Evolutionary conservation across 1,140 invertebrate species (phyloP), one percentile per base, ranked within the genome.

Genomic region (Lutraria rhynchaena): DNA sequence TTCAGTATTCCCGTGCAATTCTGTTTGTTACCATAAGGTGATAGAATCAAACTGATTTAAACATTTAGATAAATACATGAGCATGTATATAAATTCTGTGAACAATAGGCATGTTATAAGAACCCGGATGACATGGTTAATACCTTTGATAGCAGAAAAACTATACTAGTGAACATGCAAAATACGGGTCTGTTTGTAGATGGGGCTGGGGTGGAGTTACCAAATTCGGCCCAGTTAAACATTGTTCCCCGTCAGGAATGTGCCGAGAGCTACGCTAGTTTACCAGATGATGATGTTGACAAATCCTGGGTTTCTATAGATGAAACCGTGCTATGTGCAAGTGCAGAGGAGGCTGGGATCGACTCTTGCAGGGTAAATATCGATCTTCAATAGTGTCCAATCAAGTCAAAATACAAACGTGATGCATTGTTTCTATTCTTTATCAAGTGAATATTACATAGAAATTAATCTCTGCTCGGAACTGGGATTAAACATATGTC

Each of bases 321-420:
- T 37, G 81, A 87, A n/a, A 82, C 84, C 4, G 86, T 88, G 1
- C n/a, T 88, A 7, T 88, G 87, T 83, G 85, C 85, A 0, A 73
- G 84, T 22, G 71, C 84, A 3, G 80, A 78, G 22, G 65, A 69
- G 13, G 82, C 70, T 7, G 85, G 85, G 7, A 75, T 75, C 22
- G 87, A 88, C 53, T 81, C 87, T 0, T 88, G 87, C 31, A 67
- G 51, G 81, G 87, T 87, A 81, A 33, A 76, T 61, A 17, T 29
- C 13, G 3, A n/a, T n/a, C n/a, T 11, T 49, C 9, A 19, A 11
- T 49, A 49, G 19, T 11, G 44, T 49, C 44, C 19, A 49, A 49
- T 49, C 19, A 49, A 49, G 11, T 9, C 44, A 49, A 49, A 19
- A 11, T 9, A 19, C 44, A 11, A 19, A 19, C 44, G 11, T 19